These are phyloP conservation scores for Leucoma salicis DNA, from an alignment of 2,888 invertebrate genomes.

Conservation along the genomic window DNA sequence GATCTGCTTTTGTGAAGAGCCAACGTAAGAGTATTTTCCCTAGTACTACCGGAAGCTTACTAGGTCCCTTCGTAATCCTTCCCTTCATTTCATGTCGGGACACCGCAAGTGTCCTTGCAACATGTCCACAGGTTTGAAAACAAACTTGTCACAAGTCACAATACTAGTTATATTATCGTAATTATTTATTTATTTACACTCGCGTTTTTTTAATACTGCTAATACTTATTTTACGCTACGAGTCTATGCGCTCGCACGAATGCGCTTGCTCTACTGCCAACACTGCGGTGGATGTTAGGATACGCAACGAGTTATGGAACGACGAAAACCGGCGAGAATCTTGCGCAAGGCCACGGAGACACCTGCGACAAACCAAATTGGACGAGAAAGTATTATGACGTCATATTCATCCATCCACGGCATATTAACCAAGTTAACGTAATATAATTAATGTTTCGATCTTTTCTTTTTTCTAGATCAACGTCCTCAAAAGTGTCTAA, in stretches of 20 bases:
- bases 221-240: slow-evolving; percentile 7
- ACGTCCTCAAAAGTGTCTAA: no score
- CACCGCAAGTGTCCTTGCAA: slow-evolving; percentile 21
- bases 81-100: slow-evolving; percentile 69
- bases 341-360: slow-evolving; percentile 61
- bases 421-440: not conserved
- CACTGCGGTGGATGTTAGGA: slow-evolving; percentile 17
- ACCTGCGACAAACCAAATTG: slow-evolving; percentile 45
- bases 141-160: slow-evolving; percentile 32
- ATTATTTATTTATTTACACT: not conserved
- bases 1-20: slow-evolving; percentile 84
- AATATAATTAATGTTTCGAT: not conserved
- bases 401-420: slow-evolving; percentile 45
- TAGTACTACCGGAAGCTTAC: slow-evolving; percentile 66
- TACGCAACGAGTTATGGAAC: slow-evolving; percentile 9
- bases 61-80: slow-evolving; percentile 46
- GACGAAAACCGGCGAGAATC: slow-evolving; percentile 30
- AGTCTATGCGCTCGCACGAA: slow-evolving; percentile 38
- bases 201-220: slow-evolving; percentile 7
- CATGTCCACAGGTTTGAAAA: slow-evolving; percentile 35
- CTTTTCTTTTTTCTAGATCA: not conserved
- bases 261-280: slow-evolving; percentile 38
- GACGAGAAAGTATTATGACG: slow-evolving; percentile 59
- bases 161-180: slow-evolving; percentile 10
- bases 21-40: slow-evolving; percentile 83